Percentiles rank a stretch among this genome's conserved stretches.
Conservation (phyloP, 2,113 vertebrate genomes). For the Crypturellus undulatus region DNA sequence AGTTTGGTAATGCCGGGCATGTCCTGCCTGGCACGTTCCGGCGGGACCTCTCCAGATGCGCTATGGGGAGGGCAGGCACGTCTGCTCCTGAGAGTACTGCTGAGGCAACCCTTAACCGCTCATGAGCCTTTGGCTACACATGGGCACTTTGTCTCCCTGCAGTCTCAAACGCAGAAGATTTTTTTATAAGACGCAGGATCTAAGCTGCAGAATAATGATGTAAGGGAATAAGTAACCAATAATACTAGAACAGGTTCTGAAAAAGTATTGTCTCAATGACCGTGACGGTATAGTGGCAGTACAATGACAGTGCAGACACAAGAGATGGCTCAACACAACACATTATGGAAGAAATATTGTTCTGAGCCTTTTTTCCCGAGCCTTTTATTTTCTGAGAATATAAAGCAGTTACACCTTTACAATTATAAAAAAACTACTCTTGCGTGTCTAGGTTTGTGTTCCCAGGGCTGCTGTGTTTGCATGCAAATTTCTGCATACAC, state of each 20-base stretch:
- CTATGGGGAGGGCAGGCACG: neutral
- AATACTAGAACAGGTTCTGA: neutral
- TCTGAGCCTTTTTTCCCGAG: neutral
- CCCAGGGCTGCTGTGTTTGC: neutral
- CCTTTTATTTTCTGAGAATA: neutral
- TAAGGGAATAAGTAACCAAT: neutral
- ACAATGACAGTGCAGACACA: neutral
- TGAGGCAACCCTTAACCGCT: neutral
- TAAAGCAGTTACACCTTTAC: neutral
- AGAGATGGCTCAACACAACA: neutral
- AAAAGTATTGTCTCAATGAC: neutral
- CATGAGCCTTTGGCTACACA: neutral
- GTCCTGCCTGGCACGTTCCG: neutral
- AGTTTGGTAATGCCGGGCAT: rapidly evolving
- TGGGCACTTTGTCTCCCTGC: neutral
- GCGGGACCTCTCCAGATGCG: rapidly evolving
- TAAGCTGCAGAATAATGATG: neutral
- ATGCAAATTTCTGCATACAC: rapidly evolving
- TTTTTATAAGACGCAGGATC: neutral
- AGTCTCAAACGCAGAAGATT: neutral
- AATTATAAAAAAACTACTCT: neutral
- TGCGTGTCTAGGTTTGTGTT: neutral
- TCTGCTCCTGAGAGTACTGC: neutral
- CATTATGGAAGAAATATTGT: neutral
- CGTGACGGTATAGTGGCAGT: neutral